phyloP scores from a whole-genome alignment of 2,888 invertebrate species.

The Camptogramma bilineatum region DNA sequence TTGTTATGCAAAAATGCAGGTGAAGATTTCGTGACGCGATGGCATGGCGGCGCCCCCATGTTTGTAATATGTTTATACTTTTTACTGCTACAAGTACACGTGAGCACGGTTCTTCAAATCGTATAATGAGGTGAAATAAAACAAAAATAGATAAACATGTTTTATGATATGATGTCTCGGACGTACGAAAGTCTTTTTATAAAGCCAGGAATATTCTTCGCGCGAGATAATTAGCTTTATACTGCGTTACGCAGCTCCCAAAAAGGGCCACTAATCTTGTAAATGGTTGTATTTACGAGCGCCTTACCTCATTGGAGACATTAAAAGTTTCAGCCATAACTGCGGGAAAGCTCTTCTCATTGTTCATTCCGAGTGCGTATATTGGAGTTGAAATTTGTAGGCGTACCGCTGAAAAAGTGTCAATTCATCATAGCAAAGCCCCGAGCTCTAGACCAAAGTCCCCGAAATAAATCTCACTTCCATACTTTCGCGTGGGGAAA shows the following conservation, averaged over 20 bases:
- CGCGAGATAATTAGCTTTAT: conserved; percentile 60
- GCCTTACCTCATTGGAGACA: conserved; percentile 81
- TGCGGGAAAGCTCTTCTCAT: conserved; percentile 77
- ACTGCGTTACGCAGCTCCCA: conserved; percentile 65
- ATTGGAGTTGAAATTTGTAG: conserved; percentile 83
- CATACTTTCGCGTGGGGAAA: conserved; percentile 84
- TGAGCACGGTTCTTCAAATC: conserved; percentile 58
- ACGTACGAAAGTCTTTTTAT: conserved; percentile 34
- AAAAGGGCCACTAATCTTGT: conserved; percentile 74
- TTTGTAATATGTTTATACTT: conserved; percentile 75
- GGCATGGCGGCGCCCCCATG: conserved; percentile 70
- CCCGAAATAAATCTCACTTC: conserved; percentile 84
- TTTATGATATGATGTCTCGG: conserved; percentile 34
- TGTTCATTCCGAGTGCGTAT: conserved; percentile 83
- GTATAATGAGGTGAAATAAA: conserved; percentile 59
- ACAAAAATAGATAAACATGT: conserved; percentile 56
- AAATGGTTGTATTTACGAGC: conserved; percentile 75
- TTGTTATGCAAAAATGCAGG: conserved; percentile 81
- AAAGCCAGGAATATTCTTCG: conserved; percentile 48
- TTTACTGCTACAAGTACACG: conserved; percentile 63
- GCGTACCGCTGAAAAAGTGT: conserved; percentile 81
- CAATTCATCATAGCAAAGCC: conserved; percentile 85
- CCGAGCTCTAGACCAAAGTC: conserved; percentile 80
- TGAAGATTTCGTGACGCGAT: conserved; percentile 77
- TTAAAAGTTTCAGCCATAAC: conserved; percentile 82